phyloP scores from a whole-genome alignment of 1,140 invertebrate genomes.

The Anoplolepis gracilipes region DNA sequence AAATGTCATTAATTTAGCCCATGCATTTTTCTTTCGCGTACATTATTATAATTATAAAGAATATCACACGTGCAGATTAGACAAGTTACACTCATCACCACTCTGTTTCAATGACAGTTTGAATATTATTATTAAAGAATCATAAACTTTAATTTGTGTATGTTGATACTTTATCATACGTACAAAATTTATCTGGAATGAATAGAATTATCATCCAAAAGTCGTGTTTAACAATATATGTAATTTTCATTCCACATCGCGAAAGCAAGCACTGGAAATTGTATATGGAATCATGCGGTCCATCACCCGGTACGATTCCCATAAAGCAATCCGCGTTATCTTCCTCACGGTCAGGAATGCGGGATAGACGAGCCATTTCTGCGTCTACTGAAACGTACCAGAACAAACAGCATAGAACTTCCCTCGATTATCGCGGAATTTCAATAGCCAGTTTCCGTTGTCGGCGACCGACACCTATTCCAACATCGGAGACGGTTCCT shows the following conservation, averaged over 20 bases:
- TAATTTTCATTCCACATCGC: background rate
- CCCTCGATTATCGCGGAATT: slow-evolving; percentile 57
- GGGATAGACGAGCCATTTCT: slow-evolving; percentile 40
- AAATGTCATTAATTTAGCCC: slow-evolving; percentile 39
- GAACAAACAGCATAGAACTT: slow-evolving; percentile 54
- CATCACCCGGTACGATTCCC: background rate
- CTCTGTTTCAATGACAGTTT: background rate
- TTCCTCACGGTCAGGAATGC: slow-evolving; percentile 18
- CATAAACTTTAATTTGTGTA: slow-evolving; percentile 1
- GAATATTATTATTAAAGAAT: background rate
- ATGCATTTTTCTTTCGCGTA: background rate
- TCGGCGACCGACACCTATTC: slow-evolving; percentile 41
- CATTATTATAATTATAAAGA: slow-evolving; percentile 26
- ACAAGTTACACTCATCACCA: background rate
- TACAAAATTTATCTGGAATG: background rate
- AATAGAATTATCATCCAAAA: background rate
- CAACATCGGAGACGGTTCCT: slow-evolving; percentile 30
- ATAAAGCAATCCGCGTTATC: slow-evolving; percentile 33
- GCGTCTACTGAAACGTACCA: slow-evolving; percentile 38
- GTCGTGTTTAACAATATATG: background rate
- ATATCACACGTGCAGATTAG: background rate
- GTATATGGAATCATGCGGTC: background rate
- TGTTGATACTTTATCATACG: background rate
- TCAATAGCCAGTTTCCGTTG: slow-evolving; percentile 56
- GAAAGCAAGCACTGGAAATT: background rate